Percentiles rank a stretch among this genome's conserved stretches.
Conservation (phyloP, 2,888 invertebrate species). For the Coleophora flavipennella region DNA sequence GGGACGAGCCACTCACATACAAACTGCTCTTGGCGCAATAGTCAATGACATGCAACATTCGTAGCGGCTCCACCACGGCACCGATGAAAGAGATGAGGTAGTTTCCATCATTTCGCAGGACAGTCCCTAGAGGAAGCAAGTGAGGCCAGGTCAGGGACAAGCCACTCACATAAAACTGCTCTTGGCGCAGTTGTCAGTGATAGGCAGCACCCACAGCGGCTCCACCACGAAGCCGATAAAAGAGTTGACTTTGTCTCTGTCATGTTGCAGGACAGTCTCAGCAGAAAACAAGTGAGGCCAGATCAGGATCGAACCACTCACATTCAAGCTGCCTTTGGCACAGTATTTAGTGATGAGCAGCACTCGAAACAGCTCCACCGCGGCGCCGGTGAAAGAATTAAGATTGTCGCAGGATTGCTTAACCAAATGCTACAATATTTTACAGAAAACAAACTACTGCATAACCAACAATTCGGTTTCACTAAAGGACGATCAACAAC, state of each 20-base stretch:
- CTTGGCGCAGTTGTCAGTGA: constrained; percentile 98
- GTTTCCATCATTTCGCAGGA: constrained; percentile 95
- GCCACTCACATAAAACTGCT: constrained; percentile 93
- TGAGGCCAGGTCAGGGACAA: too few relatives aligned
- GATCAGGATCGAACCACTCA: too few relatives aligned
- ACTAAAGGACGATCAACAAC: too few relatives aligned
- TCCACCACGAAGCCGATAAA: constrained; percentile 98
- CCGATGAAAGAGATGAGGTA: constrained; percentile 98
- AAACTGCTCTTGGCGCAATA: constrained; percentile 99
- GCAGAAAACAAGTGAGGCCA: too few relatives aligned
- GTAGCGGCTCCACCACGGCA: constrained; percentile 92
- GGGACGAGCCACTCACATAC: constrained; percentile 82
- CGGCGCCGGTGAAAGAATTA: constrained; percentile 98
- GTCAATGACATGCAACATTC: constrained; percentile 94
- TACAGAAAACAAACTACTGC: too few relatives aligned
- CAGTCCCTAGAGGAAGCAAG: too few relatives aligned
- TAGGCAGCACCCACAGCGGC: constrained; percentile 89
- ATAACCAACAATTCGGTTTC: too few relatives aligned
- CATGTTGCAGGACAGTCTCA: too few relatives aligned
- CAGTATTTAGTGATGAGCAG: constrained; percentile 97
- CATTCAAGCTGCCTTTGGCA: constrained; percentile 97
- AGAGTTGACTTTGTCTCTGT: too few relatives aligned
- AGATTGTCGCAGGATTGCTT: too few relatives aligned
- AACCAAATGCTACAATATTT: too few relatives aligned
- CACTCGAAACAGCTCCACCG: constrained; percentile 91